Evolutionary conservation across 2,113 vertebrate genomes (phyloP), one percentile per base, ranked within the genome.

Genomic region (Cephalopterus ornatus): DNA sequence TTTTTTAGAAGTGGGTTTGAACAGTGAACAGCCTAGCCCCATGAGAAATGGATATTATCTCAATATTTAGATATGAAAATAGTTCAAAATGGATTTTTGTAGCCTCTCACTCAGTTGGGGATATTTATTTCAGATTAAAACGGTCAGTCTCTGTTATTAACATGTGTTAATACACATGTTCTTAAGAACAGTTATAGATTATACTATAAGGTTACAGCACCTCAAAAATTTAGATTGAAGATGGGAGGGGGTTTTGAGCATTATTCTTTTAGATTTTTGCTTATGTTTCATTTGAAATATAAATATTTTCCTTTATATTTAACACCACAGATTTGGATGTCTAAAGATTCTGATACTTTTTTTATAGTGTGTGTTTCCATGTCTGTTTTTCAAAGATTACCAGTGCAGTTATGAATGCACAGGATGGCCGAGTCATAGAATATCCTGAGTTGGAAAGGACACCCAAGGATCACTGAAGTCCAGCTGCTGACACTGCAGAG

Each of bases 1-100:
- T 88, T 86, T 93, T 95, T 88, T 80, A 88, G 88, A 88, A 70
- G 37, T 62, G 23, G 20, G 77, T 93, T 66, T 72, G 27, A 92
- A 73, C 10, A 46, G 5, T 15, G 6, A 90, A 66, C 10, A 44
- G 14, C 8, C 46, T 35, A 81, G 30, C 4, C 37, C 11, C 23
- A 50, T 55, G 39, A 89, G 18, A 93, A 88, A 83, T 33, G 6
- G 1, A 3, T 46, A n/a, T 81, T 87, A 62, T 41, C 28, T 91
- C 28, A 92, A 61, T 85, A 93, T 70, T 78, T 76, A 73, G n/a
- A 50, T 46, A 75, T 6, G 14, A 96, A 88, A 93, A 73, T 58
- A 78, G 46, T 85, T 89, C 11, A 78, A 76, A 78, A 66, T 37
- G 3, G 37, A 61, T 68, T 87, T 93, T 89, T 92, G 17, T 75